Evolutionary conservation across 2,888 invertebrate species (phyloP).

Genomic region (Invenusta paracnida): DNA sequence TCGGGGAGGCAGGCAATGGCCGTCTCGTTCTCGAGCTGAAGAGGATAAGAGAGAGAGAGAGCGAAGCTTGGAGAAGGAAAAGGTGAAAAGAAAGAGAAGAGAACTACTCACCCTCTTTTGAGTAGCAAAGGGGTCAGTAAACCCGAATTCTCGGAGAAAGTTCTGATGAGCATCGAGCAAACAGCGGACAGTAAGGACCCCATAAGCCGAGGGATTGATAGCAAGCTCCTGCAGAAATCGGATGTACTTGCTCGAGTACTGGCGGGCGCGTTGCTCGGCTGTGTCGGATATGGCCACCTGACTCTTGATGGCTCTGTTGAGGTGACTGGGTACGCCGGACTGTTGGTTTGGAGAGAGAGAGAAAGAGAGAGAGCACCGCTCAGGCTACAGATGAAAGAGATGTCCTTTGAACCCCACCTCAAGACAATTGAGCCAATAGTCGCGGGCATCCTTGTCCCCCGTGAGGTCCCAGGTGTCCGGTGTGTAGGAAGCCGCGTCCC

Average conservation of each 20-base stretch:
- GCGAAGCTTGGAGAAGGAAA: conserved; percentile 12
- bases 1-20: conserved; percentile 71
- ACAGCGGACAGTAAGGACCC: conserved; percentile 79
- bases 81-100: not conserved
- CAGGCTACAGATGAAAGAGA: no score
- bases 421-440: conserved; percentile 87
- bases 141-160: conserved; percentile 80
- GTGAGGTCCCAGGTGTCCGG: conserved; percentile 87
- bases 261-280: conserved; percentile 62
- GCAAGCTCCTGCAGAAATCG: conserved; percentile 32
- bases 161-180: conserved; percentile 80
- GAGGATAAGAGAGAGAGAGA: conserved; percentile 32
- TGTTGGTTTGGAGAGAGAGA: no score
- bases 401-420: no score
- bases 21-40: conserved; percentile 74
- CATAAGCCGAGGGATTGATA: conserved; percentile 66
- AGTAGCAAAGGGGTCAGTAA: conserved; percentile 73
- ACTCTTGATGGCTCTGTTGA: conserved; percentile 69
- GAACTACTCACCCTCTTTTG: conserved; percentile 32
- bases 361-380: no score
- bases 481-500: conserved; percentile 73
- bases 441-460: conserved; percentile 74
- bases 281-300: conserved; percentile 70
- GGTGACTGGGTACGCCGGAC: conserved; percentile 41
- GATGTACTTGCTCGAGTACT: conserved; percentile 24